Base-by-base conservation (phyloP, 2,888 invertebrate genomes). In the Diachrysia chrysitis region DNA sequence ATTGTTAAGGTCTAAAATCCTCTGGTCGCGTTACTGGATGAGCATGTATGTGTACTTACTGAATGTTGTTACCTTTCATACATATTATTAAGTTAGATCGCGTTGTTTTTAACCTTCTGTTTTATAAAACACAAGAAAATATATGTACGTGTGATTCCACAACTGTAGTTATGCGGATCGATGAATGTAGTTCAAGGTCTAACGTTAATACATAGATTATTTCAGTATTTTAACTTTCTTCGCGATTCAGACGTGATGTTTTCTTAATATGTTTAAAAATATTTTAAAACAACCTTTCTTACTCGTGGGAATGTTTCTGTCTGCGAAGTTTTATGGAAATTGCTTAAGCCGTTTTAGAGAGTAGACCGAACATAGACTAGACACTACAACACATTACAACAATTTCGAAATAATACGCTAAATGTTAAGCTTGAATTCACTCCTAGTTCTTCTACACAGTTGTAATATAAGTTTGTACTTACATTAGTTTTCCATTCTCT, bases 141-240 rank as follows among this genome's bases (percentile, higher is more conserved):
- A 37, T 37, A 42, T 21, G 23, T 32, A 42, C 53, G 58, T 64
- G 65, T 59, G 46, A 60, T 48, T 56, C 51, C 16, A 60, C 63
- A 56, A 35, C 76, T 54, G 48, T 63, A 63, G 61, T 46, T 51
- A 66, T 63, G 64, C 37, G 64, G 69, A 78, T 78, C 69, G 78
- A 78, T 78, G 75, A 71, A 69, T 71, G 63, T 78, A 48, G 78
- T 78, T 75, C 78, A 78, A 78, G 78, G 78, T 48, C 60, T 54
- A 42, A 48, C 66, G 57, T 61, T 54, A 29, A 54, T 29, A 58
- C 60, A 58, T 60, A 66, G 29, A 63, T 46, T 58, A 19, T 55
- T 21, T 71, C 59, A 57, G 25, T 66, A 9, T 57, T 25, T 42
- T 37, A 7, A 56, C 56, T 60, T 54, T 64, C 53, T 32, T 58